Conservation (phyloP, 2,797 vertebrate species). For the Potorous gilbertii region DNA sequence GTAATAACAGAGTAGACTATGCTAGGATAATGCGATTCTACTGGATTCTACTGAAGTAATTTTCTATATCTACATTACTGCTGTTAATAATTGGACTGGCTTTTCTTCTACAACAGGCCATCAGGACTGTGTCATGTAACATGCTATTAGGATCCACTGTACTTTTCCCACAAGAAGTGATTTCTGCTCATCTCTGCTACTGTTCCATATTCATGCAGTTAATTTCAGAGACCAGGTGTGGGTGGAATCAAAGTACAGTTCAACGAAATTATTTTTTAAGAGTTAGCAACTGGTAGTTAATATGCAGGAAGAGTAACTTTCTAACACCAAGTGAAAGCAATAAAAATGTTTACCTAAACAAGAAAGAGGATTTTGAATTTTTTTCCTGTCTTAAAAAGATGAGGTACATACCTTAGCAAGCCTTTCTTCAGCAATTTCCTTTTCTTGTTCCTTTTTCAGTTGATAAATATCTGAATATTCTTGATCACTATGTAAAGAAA, state of each 20-base stretch:
- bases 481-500: conserved; percentile 82
- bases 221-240: not conserved
- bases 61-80: not conserved
- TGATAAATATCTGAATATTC: conserved; percentile 76
- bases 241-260: not conserved
- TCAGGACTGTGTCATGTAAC: not conserved
- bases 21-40: not conserved
- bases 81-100: not conserved
- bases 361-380: not conserved
- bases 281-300: not conserved
- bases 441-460: conserved; percentile 85
- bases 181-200: not conserved
- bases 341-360: not conserved
- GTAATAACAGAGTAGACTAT: not conserved
- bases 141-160: no score
- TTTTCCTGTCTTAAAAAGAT: not conserved
- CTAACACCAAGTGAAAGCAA: not conserved
- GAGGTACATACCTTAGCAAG: conserved; percentile 87
- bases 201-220: not conserved
- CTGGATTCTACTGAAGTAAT: not conserved
- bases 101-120: not conserved
- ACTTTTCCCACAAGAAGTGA: not conserved
- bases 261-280: not conserved
- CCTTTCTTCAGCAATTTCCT: conserved; percentile 89
- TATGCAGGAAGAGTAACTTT: not conserved